Evolutionary conservation across 2,888 invertebrate genomes (phyloP).

Genomic region (Caenorhabditis uteleia): DNA sequence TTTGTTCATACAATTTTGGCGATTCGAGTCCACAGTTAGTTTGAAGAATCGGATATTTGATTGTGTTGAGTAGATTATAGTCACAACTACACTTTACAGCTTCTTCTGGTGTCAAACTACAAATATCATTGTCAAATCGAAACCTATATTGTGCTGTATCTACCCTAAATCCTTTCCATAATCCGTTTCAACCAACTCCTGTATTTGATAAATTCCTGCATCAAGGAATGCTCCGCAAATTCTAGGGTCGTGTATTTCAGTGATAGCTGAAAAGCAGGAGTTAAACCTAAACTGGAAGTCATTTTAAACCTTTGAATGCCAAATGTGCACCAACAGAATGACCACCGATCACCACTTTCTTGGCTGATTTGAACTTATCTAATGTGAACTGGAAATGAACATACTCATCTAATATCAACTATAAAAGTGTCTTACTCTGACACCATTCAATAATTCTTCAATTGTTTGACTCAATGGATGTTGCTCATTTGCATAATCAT

Average conservation of each 20-base stretch:
- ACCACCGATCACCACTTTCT: constrained; percentile 38
- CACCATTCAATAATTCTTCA: constrained; percentile 20
- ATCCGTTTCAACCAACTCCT: constrained; percentile 9
- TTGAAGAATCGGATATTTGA: constrained; percentile 9
- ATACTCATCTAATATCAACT: too few relatives aligned
- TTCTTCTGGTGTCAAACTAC: constrained; percentile 22
- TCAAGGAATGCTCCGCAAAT: constrained; percentile 18
- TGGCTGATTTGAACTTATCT: neutral
- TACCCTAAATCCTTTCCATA: constrained; percentile 17
- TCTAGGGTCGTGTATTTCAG: constrained; percentile 5
- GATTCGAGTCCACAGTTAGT: constrained; percentile 19
- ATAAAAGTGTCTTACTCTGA: constrained; percentile 9
- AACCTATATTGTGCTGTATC: too few relatives aligned
- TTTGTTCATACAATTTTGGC: constrained; percentile 28
- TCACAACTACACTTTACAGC: constrained; percentile 23
- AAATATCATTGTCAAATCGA: too few relatives aligned
- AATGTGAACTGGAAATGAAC: neutral
- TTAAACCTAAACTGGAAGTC: neutral
- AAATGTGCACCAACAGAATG: constrained; percentile 47
- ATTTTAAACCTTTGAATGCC: constrained; percentile 29
- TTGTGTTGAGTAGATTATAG: constrained; percentile 6
- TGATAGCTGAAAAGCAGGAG: constrained; percentile 7
- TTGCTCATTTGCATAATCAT: constrained; percentile 24
- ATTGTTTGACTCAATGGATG: constrained; percentile 25
- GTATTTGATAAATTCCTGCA: constrained; percentile 25